Conservation (phyloP, 2,113 vertebrate species). For the Glaucidium brasilianum region DNA sequence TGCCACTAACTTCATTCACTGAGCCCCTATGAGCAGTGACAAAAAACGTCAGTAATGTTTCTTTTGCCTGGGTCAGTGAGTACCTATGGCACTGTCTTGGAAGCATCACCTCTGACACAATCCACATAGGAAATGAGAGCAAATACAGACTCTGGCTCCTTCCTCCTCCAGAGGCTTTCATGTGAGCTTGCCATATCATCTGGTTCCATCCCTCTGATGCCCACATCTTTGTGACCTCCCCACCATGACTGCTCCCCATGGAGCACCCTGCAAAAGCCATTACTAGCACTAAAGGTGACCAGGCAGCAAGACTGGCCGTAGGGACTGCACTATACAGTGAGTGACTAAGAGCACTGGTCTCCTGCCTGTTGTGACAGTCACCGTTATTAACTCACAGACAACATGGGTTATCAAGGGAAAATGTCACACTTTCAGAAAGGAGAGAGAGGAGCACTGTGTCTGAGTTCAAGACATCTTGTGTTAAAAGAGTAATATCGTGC, state of each 20-base stretch:
- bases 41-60: accelerated
- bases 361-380: not conserved
- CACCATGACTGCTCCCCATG: not conserved
- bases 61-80: not conserved
- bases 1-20: not conserved
- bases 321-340: accelerated
- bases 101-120: not conserved
- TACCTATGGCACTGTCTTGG: not conserved
- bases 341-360: not conserved
- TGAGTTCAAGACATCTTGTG: not conserved
- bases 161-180: not conserved
- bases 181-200: not conserved
- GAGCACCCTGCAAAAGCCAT: not conserved
- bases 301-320: not conserved
- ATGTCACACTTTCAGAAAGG: not conserved
- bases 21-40: not conserved
- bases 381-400: not conserved
- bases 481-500: not conserved
- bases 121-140: not conserved
- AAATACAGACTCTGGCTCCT: no score
- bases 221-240: not conserved
- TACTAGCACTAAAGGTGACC: not conserved
- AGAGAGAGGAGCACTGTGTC: not conserved
- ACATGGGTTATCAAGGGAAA: not conserved
- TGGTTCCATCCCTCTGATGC: not conserved